Percentiles rank a stretch among this genome's conserved stretches.
These are phyloP conservation scores for Styela clava DNA, from an alignment of 23 tunicate species.

Conservation along the genomic window DNA sequence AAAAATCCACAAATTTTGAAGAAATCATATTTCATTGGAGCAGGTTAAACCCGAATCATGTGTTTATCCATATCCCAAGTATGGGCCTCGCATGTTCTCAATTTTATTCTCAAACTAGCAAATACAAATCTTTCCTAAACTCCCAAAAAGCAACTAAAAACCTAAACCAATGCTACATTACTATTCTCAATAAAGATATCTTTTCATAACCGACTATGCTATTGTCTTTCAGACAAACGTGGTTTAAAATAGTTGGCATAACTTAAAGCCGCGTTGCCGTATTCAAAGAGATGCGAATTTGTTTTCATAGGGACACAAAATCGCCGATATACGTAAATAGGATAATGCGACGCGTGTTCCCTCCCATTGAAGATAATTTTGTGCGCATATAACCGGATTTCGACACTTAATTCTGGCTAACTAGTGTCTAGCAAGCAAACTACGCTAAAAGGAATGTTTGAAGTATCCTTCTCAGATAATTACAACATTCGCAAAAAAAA, in stretches of 20 bases:
- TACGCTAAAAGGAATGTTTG: not conserved
- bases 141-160: too few relatives aligned
- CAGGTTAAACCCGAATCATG: too few relatives aligned
- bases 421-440: not conserved
- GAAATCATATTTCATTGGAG: too few relatives aligned
- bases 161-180: not conserved
- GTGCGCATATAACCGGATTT: not conserved
- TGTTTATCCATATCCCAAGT: too few relatives aligned
- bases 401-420: not conserved
- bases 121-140: too few relatives aligned
- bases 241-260: not conserved
- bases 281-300: not conserved
- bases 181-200: not conserved
- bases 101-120: too few relatives aligned
- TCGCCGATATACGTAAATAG: not conserved
- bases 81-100: too few relatives aligned
- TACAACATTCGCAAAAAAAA: not conserved
- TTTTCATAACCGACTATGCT: not conserved
- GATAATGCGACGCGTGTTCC: not conserved
- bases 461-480: not conserved
- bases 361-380: not conserved
- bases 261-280: not conserved
- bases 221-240: not conserved
- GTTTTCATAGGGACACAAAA: not conserved
- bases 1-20: too few relatives aligned